Evolutionary conservation across 2,113 vertebrate genomes (phyloP).

Genomic region (Tragelaphus scriptus): DNA sequence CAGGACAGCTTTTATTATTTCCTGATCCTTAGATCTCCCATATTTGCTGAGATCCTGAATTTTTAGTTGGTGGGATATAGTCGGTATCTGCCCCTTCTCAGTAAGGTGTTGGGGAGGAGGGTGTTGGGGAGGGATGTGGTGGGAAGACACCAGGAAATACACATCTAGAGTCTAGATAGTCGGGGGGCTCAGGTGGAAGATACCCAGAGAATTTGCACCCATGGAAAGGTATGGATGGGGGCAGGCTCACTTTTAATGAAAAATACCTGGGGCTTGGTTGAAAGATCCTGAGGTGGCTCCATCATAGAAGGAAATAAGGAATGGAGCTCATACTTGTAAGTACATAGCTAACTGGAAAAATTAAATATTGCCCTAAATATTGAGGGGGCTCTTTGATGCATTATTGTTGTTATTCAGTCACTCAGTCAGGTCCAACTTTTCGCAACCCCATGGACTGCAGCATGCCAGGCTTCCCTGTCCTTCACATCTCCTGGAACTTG

Average conservation of each 20-base stretch:
- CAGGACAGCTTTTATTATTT: neutral
- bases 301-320: neutral
- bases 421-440: neutral
- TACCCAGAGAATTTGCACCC: neutral
- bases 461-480: neutral
- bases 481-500: neutral
- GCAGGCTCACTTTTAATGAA: neutral
- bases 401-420: neutral
- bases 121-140: rapidly evolving
- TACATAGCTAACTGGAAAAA: neutral
- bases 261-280: neutral
- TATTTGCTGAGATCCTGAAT: neutral
- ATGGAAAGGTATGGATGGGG: neutral
- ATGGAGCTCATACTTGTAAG: neutral
- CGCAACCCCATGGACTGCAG: rapidly evolving
- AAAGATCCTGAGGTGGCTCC: neutral
- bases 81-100: neutral
- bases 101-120: neutral
- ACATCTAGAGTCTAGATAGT: neutral
- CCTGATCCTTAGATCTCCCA: neutral
- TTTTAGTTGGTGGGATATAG: neutral
- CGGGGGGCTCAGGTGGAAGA: neutral
- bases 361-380: neutral
- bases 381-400: neutral
- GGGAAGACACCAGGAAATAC: neutral